Evolutionary conservation across 2,113 vertebrate genomes (phyloP), one percentile per base, ranked within the genome.

Genomic region (Microcebus lehilahytsara): DNA sequence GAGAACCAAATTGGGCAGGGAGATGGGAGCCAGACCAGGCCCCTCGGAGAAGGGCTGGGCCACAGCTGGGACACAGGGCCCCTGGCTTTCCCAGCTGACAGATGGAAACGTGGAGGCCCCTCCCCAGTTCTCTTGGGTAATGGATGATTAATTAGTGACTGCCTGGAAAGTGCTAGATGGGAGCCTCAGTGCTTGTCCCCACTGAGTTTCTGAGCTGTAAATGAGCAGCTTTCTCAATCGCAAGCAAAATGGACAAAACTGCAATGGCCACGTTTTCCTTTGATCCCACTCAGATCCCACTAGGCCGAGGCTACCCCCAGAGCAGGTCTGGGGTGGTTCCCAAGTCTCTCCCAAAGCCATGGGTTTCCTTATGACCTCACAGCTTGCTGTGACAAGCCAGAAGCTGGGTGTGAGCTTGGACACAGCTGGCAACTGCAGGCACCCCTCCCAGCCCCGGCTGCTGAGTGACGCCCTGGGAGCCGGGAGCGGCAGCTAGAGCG

Each of bases 111-210:
- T 67, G 93, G 92, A 10, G 2, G 95, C 53, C 92, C 94, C 95
- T 95, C 96, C 90, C 83, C 71, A 23, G 23, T 62, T 95, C 97
- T 97, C 95, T 80, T 89, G 97, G 96, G 96, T 85, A 92, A 80
- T 60, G 6, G 88, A 89, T 95, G 96, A 97, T 97, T 97, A 97
- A 97, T 97, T 96, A 97, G 97, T 66, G 95, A 92, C 86, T 93
- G 93, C 79, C 81, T 92, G 93, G 67, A 88, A 96, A 95, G 94
- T 66, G 94, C 95, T 91, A 67, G 71, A 49, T 78, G 78, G 75
- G 83, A 84, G 85, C 74, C 6, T 27, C 62, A 79, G 86, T 32
- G 88, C 58, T 14, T 51, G 56, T 95, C 80, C 94, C 95, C 17
- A 23, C 90, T 78, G 94, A 92, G 91, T 49, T 62, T 83, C 95